Percentiles rank a stretch among this genome's conserved stretches.
Conservation (phyloP, 2,113 vertebrate species). For the Proteles cristata region DNA sequence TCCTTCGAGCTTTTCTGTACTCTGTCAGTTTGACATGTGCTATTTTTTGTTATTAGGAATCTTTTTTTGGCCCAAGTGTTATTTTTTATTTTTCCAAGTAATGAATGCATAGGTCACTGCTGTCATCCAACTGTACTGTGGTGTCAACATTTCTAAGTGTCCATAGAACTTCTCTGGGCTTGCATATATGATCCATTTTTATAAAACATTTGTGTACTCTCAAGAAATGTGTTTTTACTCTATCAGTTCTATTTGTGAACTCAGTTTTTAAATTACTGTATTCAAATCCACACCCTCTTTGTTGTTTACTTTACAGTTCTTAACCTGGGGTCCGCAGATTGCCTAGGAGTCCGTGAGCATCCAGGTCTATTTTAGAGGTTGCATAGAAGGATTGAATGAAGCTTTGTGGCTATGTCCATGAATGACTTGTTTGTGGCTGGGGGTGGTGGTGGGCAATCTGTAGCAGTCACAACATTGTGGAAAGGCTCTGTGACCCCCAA, state of each 20-base stretch:
- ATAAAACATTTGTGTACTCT: not conserved
- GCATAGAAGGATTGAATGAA: not conserved
- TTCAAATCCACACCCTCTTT: not conserved
- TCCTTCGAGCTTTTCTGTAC: not conserved
- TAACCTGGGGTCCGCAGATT: not conserved
- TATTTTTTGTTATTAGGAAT: not conserved
- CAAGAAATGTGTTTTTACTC: not conserved
- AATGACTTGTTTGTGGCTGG: not conserved
- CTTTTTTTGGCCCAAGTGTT: constrained; percentile 9
- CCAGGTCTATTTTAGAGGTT: not conserved
- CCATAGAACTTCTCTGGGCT: not conserved
- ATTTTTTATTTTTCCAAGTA: not conserved
- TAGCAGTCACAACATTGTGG: not conserved
- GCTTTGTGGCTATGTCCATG: not conserved
- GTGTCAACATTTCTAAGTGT: not conserved
- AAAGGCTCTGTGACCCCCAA: not conserved
- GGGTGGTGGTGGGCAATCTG: not conserved
- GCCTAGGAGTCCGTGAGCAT: not conserved
- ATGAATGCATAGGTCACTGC: not conserved
- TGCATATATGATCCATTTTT: not conserved
- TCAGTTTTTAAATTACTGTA: not conserved
- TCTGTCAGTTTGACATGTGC: not conserved
- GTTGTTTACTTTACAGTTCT: not conserved
- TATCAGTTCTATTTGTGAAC: not conserved
- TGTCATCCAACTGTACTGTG: not conserved